Percentiles rank a stretch among this genome's conserved stretches.
Conservation (phyloP, 2,888 invertebrate genomes). For the Drosophila kokeensis region DNA sequence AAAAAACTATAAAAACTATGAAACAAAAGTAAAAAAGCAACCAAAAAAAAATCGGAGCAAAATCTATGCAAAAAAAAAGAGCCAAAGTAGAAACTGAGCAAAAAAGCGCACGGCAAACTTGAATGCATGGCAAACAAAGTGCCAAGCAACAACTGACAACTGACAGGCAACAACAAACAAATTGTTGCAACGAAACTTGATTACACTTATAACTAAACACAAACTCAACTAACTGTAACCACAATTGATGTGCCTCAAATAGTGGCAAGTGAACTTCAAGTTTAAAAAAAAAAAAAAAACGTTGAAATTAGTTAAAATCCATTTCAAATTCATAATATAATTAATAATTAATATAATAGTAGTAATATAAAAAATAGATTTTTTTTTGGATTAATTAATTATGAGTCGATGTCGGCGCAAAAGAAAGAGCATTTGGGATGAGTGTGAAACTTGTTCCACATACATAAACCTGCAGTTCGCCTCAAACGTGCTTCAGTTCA, state of each 20-base stretch:
- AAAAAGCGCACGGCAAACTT: constrained; percentile 42
- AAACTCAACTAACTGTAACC: background rate
- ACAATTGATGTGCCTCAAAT: background rate
- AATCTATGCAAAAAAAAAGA: constrained; percentile 23
- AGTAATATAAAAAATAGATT: too few relatives aligned
- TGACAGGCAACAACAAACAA: constrained; percentile 12
- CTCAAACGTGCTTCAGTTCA: constrained; percentile 5
- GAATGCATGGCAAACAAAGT: constrained; percentile 48
- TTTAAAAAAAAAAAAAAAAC: too few relatives aligned
- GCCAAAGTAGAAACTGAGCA: constrained; percentile 35
- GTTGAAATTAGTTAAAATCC: background rate
- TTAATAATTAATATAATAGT: too few relatives aligned
- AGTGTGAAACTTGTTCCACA: background rate
- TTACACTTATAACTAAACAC: constrained; percentile 16
- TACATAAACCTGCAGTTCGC: background rate
- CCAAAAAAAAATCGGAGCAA: constrained; percentile 13
- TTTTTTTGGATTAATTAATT: background rate
- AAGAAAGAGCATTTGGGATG: constrained; percentile 9
- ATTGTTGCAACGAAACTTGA: constrained; percentile 7
- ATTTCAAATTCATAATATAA: too few relatives aligned
- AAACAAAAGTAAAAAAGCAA: constrained; percentile 1
- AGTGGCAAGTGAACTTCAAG: background rate
- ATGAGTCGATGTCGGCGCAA: background rate
- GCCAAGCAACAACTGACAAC: constrained; percentile 20
- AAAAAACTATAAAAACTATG: constrained; percentile 17